These are phyloP conservation scores for Microcebus ravelobensis DNA, from an alignment of 2,113 vertebrate genomes.

Conservation along the genomic window DNA sequence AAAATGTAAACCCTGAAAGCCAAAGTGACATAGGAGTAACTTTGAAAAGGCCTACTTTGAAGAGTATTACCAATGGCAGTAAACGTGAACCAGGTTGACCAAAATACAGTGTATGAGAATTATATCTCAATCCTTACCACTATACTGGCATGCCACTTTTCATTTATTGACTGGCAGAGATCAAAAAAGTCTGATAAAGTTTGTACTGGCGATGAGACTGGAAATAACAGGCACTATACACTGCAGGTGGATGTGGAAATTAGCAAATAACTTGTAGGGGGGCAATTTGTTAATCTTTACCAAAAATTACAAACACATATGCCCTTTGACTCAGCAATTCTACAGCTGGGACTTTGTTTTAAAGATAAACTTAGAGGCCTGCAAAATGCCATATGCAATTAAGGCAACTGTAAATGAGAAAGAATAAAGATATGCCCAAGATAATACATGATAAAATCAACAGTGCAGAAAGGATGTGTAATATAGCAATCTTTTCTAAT, in stretches of 20 bases:
- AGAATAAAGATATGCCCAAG: not conserved
- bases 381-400: not conserved
- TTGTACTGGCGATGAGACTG: not conserved
- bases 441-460: not conserved
- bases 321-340: not conserved
- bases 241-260: not conserved
- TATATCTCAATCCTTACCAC: not conserved
- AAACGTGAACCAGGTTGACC: not conserved
- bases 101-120: not conserved
- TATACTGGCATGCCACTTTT: not conserved
- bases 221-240: not conserved
- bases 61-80: not conserved
- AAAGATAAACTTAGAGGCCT: not conserved
- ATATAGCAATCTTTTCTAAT: not conserved
- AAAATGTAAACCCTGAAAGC: slow-evolving; percentile 20
- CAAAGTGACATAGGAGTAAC: not conserved
- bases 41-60: not conserved
- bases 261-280: not conserved
- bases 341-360: not conserved
- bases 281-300: not conserved
- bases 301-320: not conserved
- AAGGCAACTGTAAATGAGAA: not conserved
- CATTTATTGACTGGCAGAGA: not conserved
- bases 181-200: not conserved
- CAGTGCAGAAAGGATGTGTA: not conserved